Percentiles rank a stretch among this genome's conserved stretches.
Conservation (phyloP, 1,140 invertebrate species). For the Hydropsyche tenuis region DNA sequence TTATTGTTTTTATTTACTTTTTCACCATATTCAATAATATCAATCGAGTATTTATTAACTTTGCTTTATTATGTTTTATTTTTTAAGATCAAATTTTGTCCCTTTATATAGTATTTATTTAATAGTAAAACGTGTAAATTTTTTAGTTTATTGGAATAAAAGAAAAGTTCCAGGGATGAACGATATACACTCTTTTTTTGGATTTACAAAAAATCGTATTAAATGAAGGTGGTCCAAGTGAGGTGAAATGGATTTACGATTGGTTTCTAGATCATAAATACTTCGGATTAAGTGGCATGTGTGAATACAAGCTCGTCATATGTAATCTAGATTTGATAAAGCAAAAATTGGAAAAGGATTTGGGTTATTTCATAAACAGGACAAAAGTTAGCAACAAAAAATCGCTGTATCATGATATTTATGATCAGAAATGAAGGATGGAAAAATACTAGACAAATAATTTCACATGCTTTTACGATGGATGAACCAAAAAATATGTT, state of each 20-base stretch:
- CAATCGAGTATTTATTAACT: too few species aligned
- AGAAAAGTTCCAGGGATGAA: slow-evolving; percentile 55
- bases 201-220: slow-evolving; percentile 50
- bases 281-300: slow-evolving; percentile 57
- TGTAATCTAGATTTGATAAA: slow-evolving; percentile 63
- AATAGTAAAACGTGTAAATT: too few species aligned
- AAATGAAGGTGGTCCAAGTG: slow-evolving; percentile 44
- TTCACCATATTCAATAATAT: too few species aligned
- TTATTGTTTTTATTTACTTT: too few species aligned
- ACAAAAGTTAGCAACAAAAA: slow-evolving; percentile 16
- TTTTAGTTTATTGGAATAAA: slow-evolving; percentile 61
- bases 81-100: too few species aligned
- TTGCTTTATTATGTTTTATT: too few species aligned
- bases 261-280: slow-evolving; percentile 48
- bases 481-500: slow-evolving; percentile 58
- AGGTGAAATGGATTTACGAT: slow-evolving; percentile 50
- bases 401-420: slow-evolving; percentile 45
- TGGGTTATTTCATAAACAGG: slow-evolving; percentile 61
- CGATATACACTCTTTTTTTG: slow-evolving; percentile 56
- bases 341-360: slow-evolving; percentile 64
- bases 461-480: slow-evolving; percentile 56
- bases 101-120: too few species aligned
- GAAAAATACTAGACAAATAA: slow-evolving; percentile 56
- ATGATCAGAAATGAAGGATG: slow-evolving; percentile 58
- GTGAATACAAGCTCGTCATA: slow-evolving; percentile 59